Conservation (phyloP, 2,113 vertebrate species). For the Apodemus sylvaticus region DNA sequence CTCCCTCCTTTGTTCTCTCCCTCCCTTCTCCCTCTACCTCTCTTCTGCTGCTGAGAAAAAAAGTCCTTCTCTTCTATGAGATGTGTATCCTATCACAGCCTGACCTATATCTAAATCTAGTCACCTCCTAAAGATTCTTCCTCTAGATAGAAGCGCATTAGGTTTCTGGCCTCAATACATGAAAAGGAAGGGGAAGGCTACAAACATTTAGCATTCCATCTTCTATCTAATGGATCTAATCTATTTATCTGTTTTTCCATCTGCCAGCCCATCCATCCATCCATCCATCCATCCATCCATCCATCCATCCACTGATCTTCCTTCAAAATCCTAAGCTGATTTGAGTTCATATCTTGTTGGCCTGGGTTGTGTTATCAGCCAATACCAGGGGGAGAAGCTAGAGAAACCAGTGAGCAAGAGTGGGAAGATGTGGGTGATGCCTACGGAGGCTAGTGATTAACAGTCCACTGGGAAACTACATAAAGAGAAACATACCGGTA, state of each 20-base stretch:
- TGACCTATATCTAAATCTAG: not conserved
- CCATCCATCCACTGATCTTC: too few species aligned
- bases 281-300: not conserved
- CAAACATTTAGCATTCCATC: not conserved
- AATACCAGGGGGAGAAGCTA: not conserved
- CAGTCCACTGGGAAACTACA: not conserved
- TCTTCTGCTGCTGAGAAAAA: not conserved
- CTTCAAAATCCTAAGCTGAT: not conserved
- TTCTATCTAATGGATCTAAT: not conserved
- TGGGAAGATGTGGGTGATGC: fast-evolving
- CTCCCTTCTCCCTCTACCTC: not conserved
- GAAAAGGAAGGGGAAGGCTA: not conserved
- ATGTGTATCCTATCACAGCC: not conserved
- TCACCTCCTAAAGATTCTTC: not conserved
- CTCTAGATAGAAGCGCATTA: not conserved
- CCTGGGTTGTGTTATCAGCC: not conserved
- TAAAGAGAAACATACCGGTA: too few species aligned
- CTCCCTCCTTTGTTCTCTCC: too few species aligned
- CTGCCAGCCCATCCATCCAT: not conserved
- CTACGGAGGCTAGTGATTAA: not conserved
- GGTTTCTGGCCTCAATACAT: not conserved
- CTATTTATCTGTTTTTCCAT: not conserved
- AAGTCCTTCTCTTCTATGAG: not conserved
- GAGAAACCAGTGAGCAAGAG: not conserved
- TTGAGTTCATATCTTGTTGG: not conserved